Evolutionary conservation across 2,888 invertebrate genomes (phyloP).

Genomic region (Horisme vitalbata): DNA sequence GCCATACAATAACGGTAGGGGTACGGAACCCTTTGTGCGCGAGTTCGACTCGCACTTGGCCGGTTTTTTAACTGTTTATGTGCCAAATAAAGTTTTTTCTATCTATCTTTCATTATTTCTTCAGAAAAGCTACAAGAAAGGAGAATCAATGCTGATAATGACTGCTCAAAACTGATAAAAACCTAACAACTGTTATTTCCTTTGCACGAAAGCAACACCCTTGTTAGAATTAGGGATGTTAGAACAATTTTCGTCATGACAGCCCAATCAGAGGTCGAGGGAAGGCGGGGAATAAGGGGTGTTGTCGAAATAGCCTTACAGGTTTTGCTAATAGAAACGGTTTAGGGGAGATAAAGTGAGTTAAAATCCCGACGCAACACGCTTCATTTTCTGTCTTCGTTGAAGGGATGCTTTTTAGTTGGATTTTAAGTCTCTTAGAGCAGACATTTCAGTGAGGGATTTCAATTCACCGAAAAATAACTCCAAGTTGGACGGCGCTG

Average conservation of each 20-base stretch:
- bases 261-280: slow-evolving; percentile 62
- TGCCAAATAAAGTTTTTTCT: too few species aligned
- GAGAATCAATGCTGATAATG: too few species aligned
- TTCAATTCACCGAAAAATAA: too few species aligned
- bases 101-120: too few species aligned
- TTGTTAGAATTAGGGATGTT: slow-evolving; percentile 26
- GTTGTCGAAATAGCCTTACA: slow-evolving; percentile 35
- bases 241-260: slow-evolving; percentile 64
- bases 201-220: slow-evolving; percentile 11
- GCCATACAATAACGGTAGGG: too few species aligned
- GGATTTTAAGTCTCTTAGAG: neutral
- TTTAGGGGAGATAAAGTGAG: slow-evolving; percentile 24
- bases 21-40: too few species aligned
- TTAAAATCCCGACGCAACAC: slow-evolving; percentile 20
- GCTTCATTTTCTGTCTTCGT: slow-evolving; percentile 11
- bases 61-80: too few species aligned
- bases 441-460: too few species aligned
- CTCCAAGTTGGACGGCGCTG: too few species aligned
- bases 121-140: too few species aligned
- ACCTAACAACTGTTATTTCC: neutral
- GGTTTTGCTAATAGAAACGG: slow-evolving; percentile 32
- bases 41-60: too few species aligned
- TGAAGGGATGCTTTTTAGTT: neutral
- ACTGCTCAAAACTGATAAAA: too few species aligned
- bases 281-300: slow-evolving; percentile 41